Evolutionary conservation across 2,888 invertebrate species (phyloP), one percentile per base, ranked within the genome.

Genomic region (Folsomia manolachei): DNA sequence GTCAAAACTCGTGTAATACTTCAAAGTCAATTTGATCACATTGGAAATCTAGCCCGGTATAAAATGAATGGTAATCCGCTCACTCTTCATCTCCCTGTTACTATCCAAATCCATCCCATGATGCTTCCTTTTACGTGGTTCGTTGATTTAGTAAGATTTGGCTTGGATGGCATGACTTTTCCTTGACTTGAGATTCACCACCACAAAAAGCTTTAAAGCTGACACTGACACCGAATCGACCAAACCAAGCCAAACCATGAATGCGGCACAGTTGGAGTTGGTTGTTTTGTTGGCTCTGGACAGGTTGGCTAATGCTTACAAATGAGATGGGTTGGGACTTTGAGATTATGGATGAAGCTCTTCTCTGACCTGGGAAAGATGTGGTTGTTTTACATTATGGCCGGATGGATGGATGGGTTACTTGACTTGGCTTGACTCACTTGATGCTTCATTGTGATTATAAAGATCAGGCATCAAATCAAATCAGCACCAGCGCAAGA

Each of bases 301-400:
- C 56, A 56, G 56, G 56, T 56, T 56, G 21, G 18, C 56, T 56
- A 56, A 56, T 56, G 56, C 56, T 56, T 56, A 56, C 56, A 56
- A 56, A 56, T 56, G 56, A 56, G 39, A 39, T 39, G 39, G 39
- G 39, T 39, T 39, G 39, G 39, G 39, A 39, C 14, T 39, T 9
- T 14, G 39, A n/a, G n/a, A n/a, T n/a, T n/a, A n/a, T n/a, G n/a
- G n/a, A n/a, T 39, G 7, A 14, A 39, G 39, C 39, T 39, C 4
- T 39, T 14, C 14, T 4, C 39, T 39, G 39, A 4, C 39, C 14
- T 39, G 4, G 39, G 39, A 14, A 39, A 39, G 39, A 39, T 39
- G 39, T 14, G 39, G n/a, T n/a, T n/a, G n/a, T n/a, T n/a, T 39
- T 39, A 39, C 39, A 39, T n/a, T n/a, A n/a, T n/a, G n/a, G n/a